Percentiles rank a stretch among this genome's conserved stretches.
phyloP scores from a whole-genome alignment of 2,113 vertebrate species.

The Scartelaos histophorus region DNA sequence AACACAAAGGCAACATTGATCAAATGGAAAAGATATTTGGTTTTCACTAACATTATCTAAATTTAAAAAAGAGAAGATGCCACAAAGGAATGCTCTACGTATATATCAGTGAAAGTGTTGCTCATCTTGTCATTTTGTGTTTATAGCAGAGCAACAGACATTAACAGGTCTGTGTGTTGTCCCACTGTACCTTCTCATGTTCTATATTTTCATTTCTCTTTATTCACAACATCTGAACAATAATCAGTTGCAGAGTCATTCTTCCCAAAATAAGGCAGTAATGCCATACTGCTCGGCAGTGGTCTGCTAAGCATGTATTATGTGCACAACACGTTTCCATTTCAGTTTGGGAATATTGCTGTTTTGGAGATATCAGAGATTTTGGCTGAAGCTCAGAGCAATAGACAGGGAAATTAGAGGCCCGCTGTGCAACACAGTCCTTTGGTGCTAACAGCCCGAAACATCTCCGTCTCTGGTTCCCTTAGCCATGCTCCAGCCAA shows the following conservation, averaged over 20 bases:
- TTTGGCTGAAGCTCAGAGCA: constrained; percentile 50
- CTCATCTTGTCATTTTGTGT: no score
- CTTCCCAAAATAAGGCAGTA: constrained; percentile 3
- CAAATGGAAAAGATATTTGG: no score
- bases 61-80: neutral
- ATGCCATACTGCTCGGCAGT: constrained; percentile 27
- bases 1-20: constrained; percentile 51
- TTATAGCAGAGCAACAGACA: no score
- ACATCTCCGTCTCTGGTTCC: constrained; percentile 59
- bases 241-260: neutral
- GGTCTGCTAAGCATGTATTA: constrained; percentile 31
- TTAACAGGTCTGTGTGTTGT: constrained; percentile 22
- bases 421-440: constrained; percentile 45
- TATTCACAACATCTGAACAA: neutral
- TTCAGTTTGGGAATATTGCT: constrained; percentile 40
- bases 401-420: constrained; percentile 62
- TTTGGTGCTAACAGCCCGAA: constrained; percentile 62
- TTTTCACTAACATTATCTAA: neutral
- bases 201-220: neutral
- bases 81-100: neutral
- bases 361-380: constrained; percentile 46
- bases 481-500: constrained; percentile 53
- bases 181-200: neutral
- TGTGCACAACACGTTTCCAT: constrained; percentile 57
- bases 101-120: no score